These are phyloP conservation scores for Probaryconus sp. DNA, from an alignment of 1,140 invertebrate species.

Conservation along the genomic window DNA sequence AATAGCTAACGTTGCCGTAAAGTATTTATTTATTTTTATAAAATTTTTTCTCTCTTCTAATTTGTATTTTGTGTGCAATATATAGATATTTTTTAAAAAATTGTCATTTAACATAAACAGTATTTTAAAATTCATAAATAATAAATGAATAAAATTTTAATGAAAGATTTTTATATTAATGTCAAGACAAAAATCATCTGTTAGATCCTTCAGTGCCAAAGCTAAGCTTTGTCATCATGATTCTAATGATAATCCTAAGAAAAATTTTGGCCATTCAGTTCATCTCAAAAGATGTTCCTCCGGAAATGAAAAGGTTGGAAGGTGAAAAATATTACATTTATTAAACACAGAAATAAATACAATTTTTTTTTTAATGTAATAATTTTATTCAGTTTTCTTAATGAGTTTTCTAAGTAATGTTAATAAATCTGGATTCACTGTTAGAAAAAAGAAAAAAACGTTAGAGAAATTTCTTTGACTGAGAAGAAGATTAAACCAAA, in stretches of 20 bases:
- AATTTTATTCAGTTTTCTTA: background rate
- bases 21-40: no score
- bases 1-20: no score
- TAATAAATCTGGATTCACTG: background rate
- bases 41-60: no score
- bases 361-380: background rate
- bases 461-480: slow-evolving; percentile 21
- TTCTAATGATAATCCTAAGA: background rate
- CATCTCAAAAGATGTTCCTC: slow-evolving; percentile 22
- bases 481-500: slow-evolving; percentile 51
- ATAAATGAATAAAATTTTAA: no score
- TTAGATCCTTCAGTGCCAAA: slow-evolving; percentile 29
- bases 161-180: no score
- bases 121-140: no score
- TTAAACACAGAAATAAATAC: background rate
- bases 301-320: slow-evolving; percentile 8
- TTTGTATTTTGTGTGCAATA: no score
- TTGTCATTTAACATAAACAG: no score
- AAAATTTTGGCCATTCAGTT: background rate
- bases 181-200: background rate
- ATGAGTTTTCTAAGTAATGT: no score
- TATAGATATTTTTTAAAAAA: no score
- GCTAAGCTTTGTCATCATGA: slow-evolving; percentile 10
- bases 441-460: slow-evolving; percentile 8
- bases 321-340: no score